Conservation (phyloP, 2,888 invertebrate species). For the Andrena flavipes region DNA sequence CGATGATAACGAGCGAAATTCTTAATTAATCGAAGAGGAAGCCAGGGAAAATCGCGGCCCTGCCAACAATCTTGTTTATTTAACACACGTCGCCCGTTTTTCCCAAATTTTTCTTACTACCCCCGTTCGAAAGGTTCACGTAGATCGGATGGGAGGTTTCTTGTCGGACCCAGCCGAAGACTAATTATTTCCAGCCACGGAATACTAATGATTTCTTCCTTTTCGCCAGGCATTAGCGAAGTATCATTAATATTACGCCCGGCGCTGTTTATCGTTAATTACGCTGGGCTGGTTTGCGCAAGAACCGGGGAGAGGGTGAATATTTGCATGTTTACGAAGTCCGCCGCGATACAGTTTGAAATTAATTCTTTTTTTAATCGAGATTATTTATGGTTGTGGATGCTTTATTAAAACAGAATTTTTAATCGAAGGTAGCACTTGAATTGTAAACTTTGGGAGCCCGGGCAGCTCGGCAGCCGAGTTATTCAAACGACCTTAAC, state of each 20-base stretch:
- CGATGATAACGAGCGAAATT: conserved; percentile 60
- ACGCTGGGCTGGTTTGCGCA: conserved; percentile 23
- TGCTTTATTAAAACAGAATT: neutral
- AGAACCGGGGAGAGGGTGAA: neutral
- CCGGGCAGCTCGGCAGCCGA: neutral
- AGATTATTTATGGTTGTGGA: neutral
- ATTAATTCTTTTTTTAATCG: neutral
- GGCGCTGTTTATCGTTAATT: conserved; percentile 48
- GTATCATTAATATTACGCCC: conserved; percentile 57
- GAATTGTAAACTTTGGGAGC: neutral
- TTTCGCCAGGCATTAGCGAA: conserved; percentile 35
- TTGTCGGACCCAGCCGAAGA: conserved; percentile 45
- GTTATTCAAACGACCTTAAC: conserved; percentile 11
- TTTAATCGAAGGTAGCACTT: neutral
- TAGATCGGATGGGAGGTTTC: neutral
- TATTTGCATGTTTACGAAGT: conserved; percentile 12
- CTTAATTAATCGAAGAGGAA: conserved; percentile 55
- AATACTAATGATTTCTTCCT: conserved; percentile 56
- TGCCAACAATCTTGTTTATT: conserved; percentile 64
- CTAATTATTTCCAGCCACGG: conserved; percentile 60
- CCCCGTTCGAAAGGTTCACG: neutral
- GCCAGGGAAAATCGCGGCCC: conserved; percentile 32
- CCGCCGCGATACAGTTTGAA: neutral
- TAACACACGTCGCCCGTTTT: conserved; percentile 54
- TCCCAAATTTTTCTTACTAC: conserved; percentile 40